Evolutionary conservation across 2,113 vertebrate genomes (phyloP).

Genomic region (Telmatochromis brachygnathus): DNA sequence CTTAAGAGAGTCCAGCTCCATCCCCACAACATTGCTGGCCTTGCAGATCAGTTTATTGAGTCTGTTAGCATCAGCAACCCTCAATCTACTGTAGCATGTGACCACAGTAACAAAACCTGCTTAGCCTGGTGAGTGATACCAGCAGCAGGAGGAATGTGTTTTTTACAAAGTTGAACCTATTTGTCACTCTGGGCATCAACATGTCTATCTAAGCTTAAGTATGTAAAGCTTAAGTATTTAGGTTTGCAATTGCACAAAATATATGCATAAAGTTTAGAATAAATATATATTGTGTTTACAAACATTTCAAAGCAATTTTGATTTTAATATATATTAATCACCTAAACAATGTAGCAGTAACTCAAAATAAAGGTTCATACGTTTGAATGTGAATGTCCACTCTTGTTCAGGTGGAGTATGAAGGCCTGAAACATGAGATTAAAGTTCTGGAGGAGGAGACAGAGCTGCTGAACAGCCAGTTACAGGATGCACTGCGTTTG

Average conservation of each 20-base stretch:
- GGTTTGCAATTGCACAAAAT: neutral
- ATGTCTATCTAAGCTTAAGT: neutral
- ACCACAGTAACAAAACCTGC: neutral
- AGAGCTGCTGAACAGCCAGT: constrained; percentile 87
- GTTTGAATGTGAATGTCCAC: neutral
- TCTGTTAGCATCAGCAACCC: neutral
- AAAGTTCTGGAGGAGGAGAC: constrained; percentile 94
- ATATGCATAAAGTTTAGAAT: neutral
- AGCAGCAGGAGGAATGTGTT: neutral
- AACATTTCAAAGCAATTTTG: neutral
- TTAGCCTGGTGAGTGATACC: neutral
- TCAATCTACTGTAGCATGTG: neutral
- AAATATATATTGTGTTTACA: neutral
- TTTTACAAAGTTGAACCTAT: neutral
- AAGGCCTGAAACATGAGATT: constrained; percentile 96
- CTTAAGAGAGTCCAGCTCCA: neutral
- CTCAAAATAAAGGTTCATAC: neutral
- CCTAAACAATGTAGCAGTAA: neutral
- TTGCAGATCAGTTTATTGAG: neutral
- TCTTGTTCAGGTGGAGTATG: constrained; percentile 87
- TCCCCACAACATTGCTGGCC: neutral
- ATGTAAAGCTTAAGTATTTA: neutral
- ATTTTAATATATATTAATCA: neutral
- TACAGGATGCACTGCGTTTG: constrained; percentile 87
- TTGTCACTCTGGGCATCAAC: neutral